Conservation (phyloP, 2,113 vertebrate genomes). For the Dicaeum eximium region DNA sequence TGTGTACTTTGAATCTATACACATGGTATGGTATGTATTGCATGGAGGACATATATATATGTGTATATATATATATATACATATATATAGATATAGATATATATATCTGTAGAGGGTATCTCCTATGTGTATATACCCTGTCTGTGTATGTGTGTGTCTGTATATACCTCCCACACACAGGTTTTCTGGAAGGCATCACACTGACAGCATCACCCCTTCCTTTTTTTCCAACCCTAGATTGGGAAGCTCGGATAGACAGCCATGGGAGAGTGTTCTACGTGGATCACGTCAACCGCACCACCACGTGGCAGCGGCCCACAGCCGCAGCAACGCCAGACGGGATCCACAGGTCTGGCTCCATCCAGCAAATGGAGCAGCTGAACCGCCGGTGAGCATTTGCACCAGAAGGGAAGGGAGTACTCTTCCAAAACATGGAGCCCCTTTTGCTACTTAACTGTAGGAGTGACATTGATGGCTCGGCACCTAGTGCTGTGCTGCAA, state of each 20-base stretch:
- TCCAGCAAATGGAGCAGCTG: conserved; percentile 98
- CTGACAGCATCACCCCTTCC: conserved; percentile 42
- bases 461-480: background rate
- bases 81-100: too few species aligned
- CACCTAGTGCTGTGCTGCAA: background rate
- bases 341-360: conserved; percentile 87
- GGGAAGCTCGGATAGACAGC: conserved; percentile 98
- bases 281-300: conserved; percentile 94
- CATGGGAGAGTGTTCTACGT: conserved; percentile 97
- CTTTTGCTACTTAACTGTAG: background rate
- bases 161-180: background rate
- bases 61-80: too few species aligned
- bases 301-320: conserved; percentile 93
- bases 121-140: background rate
- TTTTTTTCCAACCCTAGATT: conserved; percentile 79
- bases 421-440: background rate
- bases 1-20: background rate
- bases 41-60: background rate
- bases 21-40: background rate
- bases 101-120: background rate
- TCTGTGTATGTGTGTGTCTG: background rate
- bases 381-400: conserved; percentile 85
- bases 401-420: background rate
- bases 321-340: conserved; percentile 80
- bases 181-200: background rate